Percentiles rank a stretch among this genome's conserved stretches.
phyloP scores from a whole-genome alignment of 2,888 invertebrate genomes.

The Tenthredo amoena region DNA sequence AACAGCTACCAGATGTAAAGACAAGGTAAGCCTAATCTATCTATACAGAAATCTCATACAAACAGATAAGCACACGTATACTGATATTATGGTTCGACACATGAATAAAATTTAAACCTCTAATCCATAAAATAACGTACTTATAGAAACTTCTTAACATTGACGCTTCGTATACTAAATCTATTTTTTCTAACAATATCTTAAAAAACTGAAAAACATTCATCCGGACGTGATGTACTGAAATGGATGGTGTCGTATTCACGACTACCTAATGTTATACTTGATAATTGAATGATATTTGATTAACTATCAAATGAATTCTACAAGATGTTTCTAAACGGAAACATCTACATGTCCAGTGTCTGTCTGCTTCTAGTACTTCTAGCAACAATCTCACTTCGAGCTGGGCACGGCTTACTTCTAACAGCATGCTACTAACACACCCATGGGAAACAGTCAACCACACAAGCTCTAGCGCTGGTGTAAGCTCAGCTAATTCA shows the following conservation, averaged over 20 bases:
- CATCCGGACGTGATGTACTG: not conserved
- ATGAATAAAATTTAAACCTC: not conserved
- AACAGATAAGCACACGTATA: not conserved
- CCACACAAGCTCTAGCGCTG: slow-evolving; percentile 63
- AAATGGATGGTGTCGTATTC: not conserved
- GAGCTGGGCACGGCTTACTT: slow-evolving; percentile 72
- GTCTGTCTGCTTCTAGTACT: slow-evolving; percentile 69
- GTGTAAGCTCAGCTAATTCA: slow-evolving; percentile 65
- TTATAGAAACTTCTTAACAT: not conserved
- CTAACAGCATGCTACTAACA: slow-evolving; percentile 74
- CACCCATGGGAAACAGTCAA: slow-evolving; percentile 61
- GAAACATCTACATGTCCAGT: slow-evolving; percentile 46
- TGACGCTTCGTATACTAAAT: not conserved
- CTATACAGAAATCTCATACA: not conserved
- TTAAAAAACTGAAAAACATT: not conserved
- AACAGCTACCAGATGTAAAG: slow-evolving; percentile 62
- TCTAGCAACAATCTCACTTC: slow-evolving; percentile 71
- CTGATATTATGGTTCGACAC: not conserved
- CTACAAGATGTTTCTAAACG: slow-evolving; percentile 8
- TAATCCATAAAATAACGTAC: not conserved
- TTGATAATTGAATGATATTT: not conserved
- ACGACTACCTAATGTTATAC: not conserved
- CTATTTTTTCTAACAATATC: not conserved
- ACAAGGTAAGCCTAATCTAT: slow-evolving; percentile 64
- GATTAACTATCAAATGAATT: slow-evolving; percentile 43